Evolutionary conservation across 2,888 invertebrate genomes (phyloP).

Genomic region (Tipula confusa): DNA sequence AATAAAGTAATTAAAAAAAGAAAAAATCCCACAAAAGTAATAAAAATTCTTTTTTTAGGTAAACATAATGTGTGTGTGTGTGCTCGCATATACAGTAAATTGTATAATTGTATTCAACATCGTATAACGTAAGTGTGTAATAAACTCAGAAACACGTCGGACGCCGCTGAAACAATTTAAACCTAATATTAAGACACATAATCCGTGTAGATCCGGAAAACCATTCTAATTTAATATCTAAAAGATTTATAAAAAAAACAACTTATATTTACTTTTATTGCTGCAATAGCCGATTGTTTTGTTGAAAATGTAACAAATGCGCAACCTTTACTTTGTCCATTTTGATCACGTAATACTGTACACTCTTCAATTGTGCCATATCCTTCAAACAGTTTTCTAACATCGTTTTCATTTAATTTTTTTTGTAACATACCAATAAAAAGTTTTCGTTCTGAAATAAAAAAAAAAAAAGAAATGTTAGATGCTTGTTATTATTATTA

Average conservation of each 20-base stretch:
- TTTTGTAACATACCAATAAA: constrained; percentile 99
- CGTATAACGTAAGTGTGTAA: too few relatives aligned
- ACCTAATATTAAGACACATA: too few relatives aligned
- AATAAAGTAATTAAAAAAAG: too few relatives aligned
- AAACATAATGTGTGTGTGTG: too few relatives aligned
- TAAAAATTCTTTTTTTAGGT: too few relatives aligned
- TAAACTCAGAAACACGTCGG: too few relatives aligned
- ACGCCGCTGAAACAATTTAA: too few relatives aligned
- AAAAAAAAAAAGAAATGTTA: constrained; percentile 25
- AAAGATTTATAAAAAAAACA: not conserved
- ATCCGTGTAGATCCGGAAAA: too few relatives aligned
- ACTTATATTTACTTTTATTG: constrained; percentile 73
- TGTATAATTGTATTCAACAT: too few relatives aligned
- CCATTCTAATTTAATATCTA: not conserved
- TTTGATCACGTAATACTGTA: constrained; percentile 91
- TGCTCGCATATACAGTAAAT: too few relatives aligned
- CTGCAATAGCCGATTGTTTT: constrained; percentile 95
- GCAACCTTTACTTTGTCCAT: constrained; percentile 96
- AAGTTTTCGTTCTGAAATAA: constrained; percentile 81
- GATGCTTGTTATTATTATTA: constrained; percentile 21
- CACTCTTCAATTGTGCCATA: constrained; percentile 98
- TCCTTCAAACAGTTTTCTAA: constrained; percentile 84
- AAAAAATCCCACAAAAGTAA: too few relatives aligned
- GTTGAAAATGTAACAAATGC: constrained; percentile 98
- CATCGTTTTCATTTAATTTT: constrained; percentile 91